phyloP scores from a whole-genome alignment of 2,888 invertebrate genomes.

The Pyrrhia umbra region DNA sequence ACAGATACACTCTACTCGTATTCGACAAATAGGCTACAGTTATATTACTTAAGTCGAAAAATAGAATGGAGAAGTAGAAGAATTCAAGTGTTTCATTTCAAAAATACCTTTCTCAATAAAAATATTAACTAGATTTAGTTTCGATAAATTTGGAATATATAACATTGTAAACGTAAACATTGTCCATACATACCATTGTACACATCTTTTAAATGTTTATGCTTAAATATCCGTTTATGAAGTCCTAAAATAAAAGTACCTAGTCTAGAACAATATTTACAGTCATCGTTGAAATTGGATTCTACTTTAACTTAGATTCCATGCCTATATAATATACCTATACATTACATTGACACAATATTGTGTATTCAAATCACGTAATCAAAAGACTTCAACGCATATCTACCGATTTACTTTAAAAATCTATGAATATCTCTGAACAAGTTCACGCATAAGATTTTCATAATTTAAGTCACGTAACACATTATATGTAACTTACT shows the following conservation, averaged over 20 bases:
- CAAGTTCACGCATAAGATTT: slow-evolving; percentile 45
- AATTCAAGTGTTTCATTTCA: background rate
- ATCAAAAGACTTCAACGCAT: slow-evolving; percentile 49
- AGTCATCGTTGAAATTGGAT: slow-evolving; percentile 17
- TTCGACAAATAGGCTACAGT: no score
- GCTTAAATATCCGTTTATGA: background rate
- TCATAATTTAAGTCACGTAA: slow-evolving; percentile 49
- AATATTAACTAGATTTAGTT: no score
- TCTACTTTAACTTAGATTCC: slow-evolving; percentile 14
- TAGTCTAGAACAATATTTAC: slow-evolving; percentile 31
- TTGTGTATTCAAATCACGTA: slow-evolving; percentile 49
- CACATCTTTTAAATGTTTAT: slow-evolving; percentile 6
- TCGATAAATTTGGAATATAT: background rate
- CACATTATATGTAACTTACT: slow-evolving; percentile 36
- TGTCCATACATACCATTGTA: background rate
- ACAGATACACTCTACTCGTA: no score
- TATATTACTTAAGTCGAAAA: no score
- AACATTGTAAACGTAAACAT: background rate
- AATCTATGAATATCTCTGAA: slow-evolving; percentile 45
- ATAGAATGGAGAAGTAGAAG: no score
- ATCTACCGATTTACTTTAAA: slow-evolving; percentile 56
- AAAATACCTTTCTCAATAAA: background rate
- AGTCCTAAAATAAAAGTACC: background rate
- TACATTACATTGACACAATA: slow-evolving; percentile 22
- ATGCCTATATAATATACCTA: slow-evolving; percentile 29